Evolutionary conservation across 2,797 vertebrate species (phyloP).

Genomic region (Tachyglossus aculeatus): DNA sequence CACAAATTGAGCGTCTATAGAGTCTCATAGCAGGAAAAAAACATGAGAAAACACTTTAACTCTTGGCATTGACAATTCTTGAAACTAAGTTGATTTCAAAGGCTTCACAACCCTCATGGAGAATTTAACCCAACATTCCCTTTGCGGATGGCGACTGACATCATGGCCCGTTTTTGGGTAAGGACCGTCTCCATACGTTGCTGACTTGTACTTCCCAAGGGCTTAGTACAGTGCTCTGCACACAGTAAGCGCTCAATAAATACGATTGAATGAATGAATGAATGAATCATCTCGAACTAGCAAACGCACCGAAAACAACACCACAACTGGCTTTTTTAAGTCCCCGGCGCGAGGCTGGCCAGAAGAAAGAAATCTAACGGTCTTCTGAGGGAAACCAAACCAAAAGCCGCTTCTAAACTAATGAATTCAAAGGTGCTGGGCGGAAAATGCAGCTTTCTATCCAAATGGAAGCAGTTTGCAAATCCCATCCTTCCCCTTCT

Average conservation of each 20-base stretch:
- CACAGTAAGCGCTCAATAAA: too few relatives aligned
- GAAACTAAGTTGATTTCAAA: conserved; percentile 72
- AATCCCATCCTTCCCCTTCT: conserved; percentile 66
- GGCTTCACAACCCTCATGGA: conserved; percentile 71
- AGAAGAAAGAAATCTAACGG: conserved; percentile 88
- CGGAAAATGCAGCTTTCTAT: conserved; percentile 75
- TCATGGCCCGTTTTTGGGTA: too few relatives aligned
- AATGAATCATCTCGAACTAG: too few relatives aligned
- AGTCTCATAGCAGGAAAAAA: not conserved
- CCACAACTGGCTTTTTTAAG: conserved; percentile 82
- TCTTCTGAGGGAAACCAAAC: conserved; percentile 88
- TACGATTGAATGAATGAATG: too few relatives aligned
- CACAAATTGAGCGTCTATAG: conserved; percentile 9
- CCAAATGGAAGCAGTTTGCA: conserved; percentile 68
- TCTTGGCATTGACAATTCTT: conserved; percentile 59
- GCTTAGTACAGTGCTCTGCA: too few relatives aligned
- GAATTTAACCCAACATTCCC: conserved; percentile 68
- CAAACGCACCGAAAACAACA: conserved; percentile 74
- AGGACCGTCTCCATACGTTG: too few relatives aligned
- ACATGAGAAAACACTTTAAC: conserved; percentile 53
- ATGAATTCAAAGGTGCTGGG: conserved; percentile 87
- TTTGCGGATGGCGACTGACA: conserved; percentile 64
- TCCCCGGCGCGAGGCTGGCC: conserved; percentile 82
- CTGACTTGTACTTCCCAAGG: too few relatives aligned
- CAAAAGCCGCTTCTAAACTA: conserved; percentile 87